phyloP scores from a whole-genome alignment of 2,797 vertebrate species.

The Thaleichthys pacificus region DNA sequence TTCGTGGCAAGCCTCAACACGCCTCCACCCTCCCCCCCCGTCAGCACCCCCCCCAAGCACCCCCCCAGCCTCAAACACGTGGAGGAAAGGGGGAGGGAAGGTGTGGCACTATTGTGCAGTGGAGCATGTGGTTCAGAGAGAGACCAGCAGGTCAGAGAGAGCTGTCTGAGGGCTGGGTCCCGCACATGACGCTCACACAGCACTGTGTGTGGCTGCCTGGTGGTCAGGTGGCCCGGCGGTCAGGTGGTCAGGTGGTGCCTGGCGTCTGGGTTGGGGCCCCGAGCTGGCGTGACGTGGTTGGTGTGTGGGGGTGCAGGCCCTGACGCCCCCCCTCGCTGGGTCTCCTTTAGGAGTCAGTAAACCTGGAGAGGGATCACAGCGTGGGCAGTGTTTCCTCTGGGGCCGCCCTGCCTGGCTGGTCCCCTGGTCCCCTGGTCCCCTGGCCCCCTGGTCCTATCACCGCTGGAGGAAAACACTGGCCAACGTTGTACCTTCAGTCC shows the following conservation, averaged over 20 bases:
- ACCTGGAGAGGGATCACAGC: conserved; percentile 22
- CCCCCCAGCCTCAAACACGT: not conserved
- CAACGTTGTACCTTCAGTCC: conserved; percentile 36
- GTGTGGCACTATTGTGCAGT: conserved; percentile 17
- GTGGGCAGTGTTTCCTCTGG: conserved; percentile 31
- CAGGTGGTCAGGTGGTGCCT: not conserved
- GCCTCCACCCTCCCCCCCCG: conserved; percentile 15
- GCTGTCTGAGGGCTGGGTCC: not conserved
- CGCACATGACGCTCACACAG: too few relatives aligned
- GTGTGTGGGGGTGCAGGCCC: conserved; percentile 31
- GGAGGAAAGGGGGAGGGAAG: not conserved
- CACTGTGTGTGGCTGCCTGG: too few relatives aligned
- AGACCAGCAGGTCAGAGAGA: not conserved
- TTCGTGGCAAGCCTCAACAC: conserved; percentile 45
- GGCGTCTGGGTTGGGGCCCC: not conserved
- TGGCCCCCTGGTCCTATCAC: conserved; percentile 40
- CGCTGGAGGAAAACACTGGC: conserved; percentile 45
- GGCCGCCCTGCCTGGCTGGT: conserved; percentile 7
- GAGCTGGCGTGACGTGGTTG: conserved; percentile 12
- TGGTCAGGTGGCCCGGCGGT: too few relatives aligned
- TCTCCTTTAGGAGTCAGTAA: conserved; percentile 47
- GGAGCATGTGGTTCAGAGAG: conserved; percentile 3
- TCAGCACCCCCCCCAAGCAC: conserved; percentile 12
- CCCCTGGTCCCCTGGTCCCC: conserved; percentile 35
- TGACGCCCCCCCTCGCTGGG: conserved; percentile 34